Base-by-base conservation (phyloP, 2,797 vertebrate species). In the Acanthornis magna region DNA sequence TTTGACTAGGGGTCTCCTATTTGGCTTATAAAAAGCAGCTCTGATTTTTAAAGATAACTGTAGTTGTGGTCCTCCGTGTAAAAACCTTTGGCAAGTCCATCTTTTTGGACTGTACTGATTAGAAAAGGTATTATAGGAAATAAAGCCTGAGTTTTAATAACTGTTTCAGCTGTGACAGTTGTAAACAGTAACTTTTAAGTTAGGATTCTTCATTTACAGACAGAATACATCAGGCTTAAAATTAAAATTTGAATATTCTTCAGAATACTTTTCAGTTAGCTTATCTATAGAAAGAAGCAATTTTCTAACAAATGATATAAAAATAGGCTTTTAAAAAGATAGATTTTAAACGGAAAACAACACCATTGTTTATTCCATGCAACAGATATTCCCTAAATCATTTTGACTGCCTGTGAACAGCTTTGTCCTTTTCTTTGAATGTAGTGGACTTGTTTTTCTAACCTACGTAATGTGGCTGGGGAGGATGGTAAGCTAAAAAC, bases 21-120 rank as follows among this genome's bases (percentile, higher is more conserved):
- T 82, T 81, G 91, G 71, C 71, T 86, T 73, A 85, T 73, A 85
- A 86, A 95, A 91, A 66, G 50, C 65, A 89, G 54, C 43, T 83
- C 80, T 77, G 55, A 63, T 76, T 82, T 88, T 93, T 74, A 71
- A 88, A 72, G 70, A 34, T 23, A 82, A 66, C 16, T 55, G 48
- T 55, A 77, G 91, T 54, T 91, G 51, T 55, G 60, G 71, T 70
- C 42, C 22, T 94, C 42, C 77, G 23, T 4, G 13, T 62, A 82
- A 82, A 84, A 91, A 88, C n/a, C 30, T 83, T 87, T 66, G 48
- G 22, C 60, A 80, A 74, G 63, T 53, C 70, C n/a, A 1, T 60
- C 63, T 75, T 90, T 85, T 79, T 38, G n/a, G 53, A 61, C 34
- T 73, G 34, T 50, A 32, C 15, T 66, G 48, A 84, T 45, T 61